These are phyloP conservation scores for Cryptocephalus moraei DNA, from an alignment of 2,888 invertebrate species.

Conservation along the genomic window DNA sequence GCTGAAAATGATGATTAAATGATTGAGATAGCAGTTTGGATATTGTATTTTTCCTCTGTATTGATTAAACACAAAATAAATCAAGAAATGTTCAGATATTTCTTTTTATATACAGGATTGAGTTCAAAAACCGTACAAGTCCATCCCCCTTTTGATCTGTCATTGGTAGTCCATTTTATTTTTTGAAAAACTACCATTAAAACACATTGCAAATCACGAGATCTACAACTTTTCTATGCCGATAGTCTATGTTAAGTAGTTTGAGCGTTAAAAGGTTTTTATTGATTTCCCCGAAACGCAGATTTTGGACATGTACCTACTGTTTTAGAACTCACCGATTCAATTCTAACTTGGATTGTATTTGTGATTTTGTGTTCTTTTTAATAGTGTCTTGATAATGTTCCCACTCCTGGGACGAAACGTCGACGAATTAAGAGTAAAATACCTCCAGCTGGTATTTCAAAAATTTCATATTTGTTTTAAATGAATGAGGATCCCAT, in stretches of 20 bases:
- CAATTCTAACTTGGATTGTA: no score
- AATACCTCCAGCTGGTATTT: no score
- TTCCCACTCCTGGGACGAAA: no score
- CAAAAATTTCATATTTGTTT: no score
- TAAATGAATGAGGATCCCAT: no score
- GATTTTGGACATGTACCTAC: neutral
- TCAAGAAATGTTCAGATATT: neutral
- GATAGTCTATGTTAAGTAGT: neutral
- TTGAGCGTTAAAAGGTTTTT: neutral
- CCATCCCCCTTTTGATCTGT: neutral
- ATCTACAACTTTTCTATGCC: neutral
- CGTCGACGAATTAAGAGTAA: no score
- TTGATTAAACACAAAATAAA: neutral
- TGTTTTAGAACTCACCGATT: no score
- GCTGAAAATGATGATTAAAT: constrained; percentile 3
- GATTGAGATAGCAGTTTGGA: neutral
- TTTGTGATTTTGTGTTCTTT: no score
- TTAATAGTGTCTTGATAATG: no score
- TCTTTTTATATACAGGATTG: neutral
- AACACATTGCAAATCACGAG: neutral
- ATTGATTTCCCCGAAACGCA: neutral
- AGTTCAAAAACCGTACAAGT: neutral
- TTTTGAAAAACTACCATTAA: neutral
- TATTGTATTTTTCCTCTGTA: neutral
- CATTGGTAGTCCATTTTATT: neutral